Evolutionary conservation across 37 sponge, comb jelly and placozoan species (phyloP).

Genomic region (Chondrilla cf. caribensis): DNA sequence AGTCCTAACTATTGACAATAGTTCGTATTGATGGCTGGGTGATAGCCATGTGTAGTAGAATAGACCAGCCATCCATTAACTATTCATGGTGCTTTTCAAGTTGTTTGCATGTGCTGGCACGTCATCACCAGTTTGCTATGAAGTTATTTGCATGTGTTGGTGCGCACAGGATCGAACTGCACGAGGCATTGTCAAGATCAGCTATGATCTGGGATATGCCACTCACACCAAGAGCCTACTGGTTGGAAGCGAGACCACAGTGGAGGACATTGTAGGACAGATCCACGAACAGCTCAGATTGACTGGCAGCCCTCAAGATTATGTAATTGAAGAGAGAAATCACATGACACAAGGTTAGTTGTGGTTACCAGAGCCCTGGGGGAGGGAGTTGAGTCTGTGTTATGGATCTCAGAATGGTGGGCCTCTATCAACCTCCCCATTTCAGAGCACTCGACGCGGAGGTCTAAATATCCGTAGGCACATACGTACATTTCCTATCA

Average conservation of each 20-base stretch:
- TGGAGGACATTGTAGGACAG: conserved; percentile 49
- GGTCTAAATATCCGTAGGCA: background rate
- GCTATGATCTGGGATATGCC: conserved; percentile 72
- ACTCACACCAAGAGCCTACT: conserved; percentile 69
- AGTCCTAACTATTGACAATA: too few relatives aligned
- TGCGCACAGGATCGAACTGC: conserved; percentile 48
- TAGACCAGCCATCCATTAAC: too few relatives aligned
- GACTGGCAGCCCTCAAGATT: conserved; percentile 48
- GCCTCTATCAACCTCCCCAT: too few relatives aligned
- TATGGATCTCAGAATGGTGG: too few relatives aligned
- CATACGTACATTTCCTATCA: too few relatives aligned
- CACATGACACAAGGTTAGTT: conserved; percentile 54
- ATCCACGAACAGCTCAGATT: conserved; percentile 52
- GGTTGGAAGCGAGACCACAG: conserved; percentile 45
- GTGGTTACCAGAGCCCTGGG: background rate
- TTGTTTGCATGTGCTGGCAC: too few relatives aligned
- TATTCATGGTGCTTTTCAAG: too few relatives aligned
- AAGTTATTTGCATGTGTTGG: background rate
- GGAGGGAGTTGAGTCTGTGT: too few relatives aligned
- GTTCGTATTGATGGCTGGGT: too few relatives aligned
- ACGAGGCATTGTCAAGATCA: conserved; percentile 66
- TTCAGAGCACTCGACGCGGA: background rate
- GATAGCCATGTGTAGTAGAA: too few relatives aligned
- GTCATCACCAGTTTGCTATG: too few relatives aligned
- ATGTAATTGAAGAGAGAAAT: conserved; percentile 69